A percentile compares a stretch with the other conserved stretches of the same genome.
These are phyloP conservation scores for Mystacornis crossleyi DNA, from an alignment of 2,113 vertebrate species.

Conservation along the genomic window DNA sequence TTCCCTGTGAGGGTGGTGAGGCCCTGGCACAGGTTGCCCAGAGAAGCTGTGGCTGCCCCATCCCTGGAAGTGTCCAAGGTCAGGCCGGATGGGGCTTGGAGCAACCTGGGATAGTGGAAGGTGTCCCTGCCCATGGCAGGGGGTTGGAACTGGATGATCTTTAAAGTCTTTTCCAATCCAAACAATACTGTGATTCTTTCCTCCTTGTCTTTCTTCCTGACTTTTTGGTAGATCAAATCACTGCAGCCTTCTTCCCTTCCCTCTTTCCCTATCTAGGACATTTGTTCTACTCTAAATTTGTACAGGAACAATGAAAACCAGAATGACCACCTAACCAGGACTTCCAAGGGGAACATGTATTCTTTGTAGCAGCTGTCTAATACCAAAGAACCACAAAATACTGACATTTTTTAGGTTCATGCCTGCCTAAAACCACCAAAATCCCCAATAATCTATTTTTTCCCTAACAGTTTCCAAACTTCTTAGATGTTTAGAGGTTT, in stretches of 20 bases:
- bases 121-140: background rate
- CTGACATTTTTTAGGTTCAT: background rate
- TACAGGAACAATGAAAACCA: background rate
- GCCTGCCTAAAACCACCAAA: background rate
- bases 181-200: background rate
- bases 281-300: background rate
- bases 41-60: background rate
- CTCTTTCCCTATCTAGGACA: background rate
- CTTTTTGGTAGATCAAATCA: background rate
- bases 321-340: background rate
- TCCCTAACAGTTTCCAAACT: background rate
- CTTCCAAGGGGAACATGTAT: fast-evolving
- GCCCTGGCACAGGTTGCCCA: background rate
- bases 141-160: background rate
- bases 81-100: background rate
- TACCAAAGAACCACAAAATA: background rate
- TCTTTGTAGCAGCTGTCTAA: background rate
- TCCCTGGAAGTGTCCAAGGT: background rate
- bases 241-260: background rate
- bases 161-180: background rate
- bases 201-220: background rate
- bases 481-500: background rate
- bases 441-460: background rate
- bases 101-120: background rate
- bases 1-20: background rate